Base-by-base conservation (phyloP, 2,113 vertebrate genomes). In the Platysteira castanea region DNA sequence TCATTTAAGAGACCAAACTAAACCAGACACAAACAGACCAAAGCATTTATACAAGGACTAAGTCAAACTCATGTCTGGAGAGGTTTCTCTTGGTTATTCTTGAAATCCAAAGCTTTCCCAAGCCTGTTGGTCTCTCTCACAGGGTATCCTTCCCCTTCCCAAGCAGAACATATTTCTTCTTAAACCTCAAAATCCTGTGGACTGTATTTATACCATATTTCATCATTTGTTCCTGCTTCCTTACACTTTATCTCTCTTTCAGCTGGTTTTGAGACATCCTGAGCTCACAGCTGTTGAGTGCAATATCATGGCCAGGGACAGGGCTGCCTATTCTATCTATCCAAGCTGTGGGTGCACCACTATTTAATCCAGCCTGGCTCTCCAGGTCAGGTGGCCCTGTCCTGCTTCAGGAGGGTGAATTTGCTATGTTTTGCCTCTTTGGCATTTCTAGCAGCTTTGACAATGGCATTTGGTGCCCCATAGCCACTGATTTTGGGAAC, bases 291-390 rank as follows among this genome's bases (percentile, higher is more conserved):
- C 33, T 59, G 24, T 15, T 20, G 41, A 76, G 13, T 6, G 8
- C 37, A 61, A 39, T 1, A 1, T 14, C 0, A 3, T 0, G 3
- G 13, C 7, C 49, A 16, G 31, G 46, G 11, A 23, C 10, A 13
- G n/a, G 20, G 21, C 56, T 86, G 33, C 33, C 39, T 2, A 8
- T 23, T 76, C 53, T 20, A 27, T 11, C 4, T 31, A 15, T 9
- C 19, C 0, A 0, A 28, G 23, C 17, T 31, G 24, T n/a, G n/a
- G 20, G 28, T 30, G 53, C 44, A 21, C 9, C 0, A 0, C 9
- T 59, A 41, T 31, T 88, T 42, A 52, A 63, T 23, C 21, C 31
- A 56, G 11, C 42, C 31, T 44, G 27, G 24, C 19, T 68, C 10
- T n/a, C 47, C 7, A 26, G 39, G 9, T 19, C 65, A 46, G 42